Base-by-base conservation (phyloP, 2,888 invertebrate species). In the Trachelus stipa region DNA sequence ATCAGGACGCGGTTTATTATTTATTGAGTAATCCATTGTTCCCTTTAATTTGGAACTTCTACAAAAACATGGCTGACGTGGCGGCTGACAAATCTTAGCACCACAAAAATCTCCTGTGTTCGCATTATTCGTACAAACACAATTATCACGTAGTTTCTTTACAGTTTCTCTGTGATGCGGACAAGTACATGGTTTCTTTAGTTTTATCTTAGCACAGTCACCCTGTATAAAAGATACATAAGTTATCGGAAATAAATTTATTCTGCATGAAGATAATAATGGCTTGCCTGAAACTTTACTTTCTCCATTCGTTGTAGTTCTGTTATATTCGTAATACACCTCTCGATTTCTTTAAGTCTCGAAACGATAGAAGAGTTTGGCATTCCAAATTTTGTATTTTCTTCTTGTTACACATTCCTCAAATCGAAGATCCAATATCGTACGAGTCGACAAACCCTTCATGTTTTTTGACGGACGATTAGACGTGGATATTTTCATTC, bases 281-380 rank as follows among this genome's bases (percentile, higher is more conserved):
- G 23, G 23, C 56, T 23, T 56, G 23, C 56, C 56, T 23, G 56
- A 23, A 56, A 56, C 23, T 56, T 23, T 75, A 76, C 40, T n/a
- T 68, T 73, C 30, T 78, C 73, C 78, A 78, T 78, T 76, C 68
- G 56, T 71, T 73, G 71, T 1, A 85, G 76, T 77, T 84, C 82
- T 12, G 83, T 81, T 73, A 87, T 83, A 35, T 75, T 82, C 40
- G 68, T 76, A 11, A 87, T 81, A 33, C 84, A 82, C 73, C 81
- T 79, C 73, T 82, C 83, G 30, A 87, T 75, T 34, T 76, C 78
- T 73, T 81, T 78, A 33, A 87, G 83, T 79, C 85, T 81, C 34
- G 81, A 80, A 34, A 82, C 80, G 75, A 83, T 81, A 73, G 79
- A 76, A 35, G 75, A 76, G 75, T 76, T 80, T 77, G 73, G 77